Evolutionary conservation across 1,140 invertebrate genomes (phyloP).

Genomic region (Drosophila murphyi): DNA sequence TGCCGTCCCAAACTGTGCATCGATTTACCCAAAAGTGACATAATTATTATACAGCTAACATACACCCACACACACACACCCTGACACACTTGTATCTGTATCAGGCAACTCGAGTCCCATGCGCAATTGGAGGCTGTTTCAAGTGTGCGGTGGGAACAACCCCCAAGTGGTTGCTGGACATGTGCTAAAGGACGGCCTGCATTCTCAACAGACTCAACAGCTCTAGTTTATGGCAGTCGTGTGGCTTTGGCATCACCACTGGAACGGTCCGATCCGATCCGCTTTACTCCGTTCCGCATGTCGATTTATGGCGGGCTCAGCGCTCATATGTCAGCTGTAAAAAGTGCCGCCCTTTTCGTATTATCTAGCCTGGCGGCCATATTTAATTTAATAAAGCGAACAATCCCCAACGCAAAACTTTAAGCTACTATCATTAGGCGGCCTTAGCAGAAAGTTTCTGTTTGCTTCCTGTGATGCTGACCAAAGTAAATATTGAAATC

Average conservation of each 20-base stretch:
- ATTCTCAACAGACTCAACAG: conserved; percentile 15
- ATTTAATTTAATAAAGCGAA: conserved; percentile 77
- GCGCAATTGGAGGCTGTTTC: conserved; percentile 41
- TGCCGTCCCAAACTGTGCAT: conserved; percentile 45
- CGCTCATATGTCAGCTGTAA: conserved; percentile 62
- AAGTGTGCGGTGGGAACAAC: conserved; percentile 27
- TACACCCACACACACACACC: conserved; percentile 12
- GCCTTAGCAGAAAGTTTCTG: conserved; percentile 57
- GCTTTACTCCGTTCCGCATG: neutral
- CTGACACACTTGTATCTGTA: neutral
- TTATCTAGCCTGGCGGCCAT: conserved; percentile 11
- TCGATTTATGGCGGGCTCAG: conserved; percentile 63
- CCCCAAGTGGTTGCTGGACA: conserved; percentile 63
- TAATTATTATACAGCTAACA: conserved; percentile 73
- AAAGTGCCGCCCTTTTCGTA: conserved; percentile 13
- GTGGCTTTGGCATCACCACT: conserved; percentile 47
- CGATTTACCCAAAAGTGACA: conserved; percentile 73
- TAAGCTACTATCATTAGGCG: conserved; percentile 65
- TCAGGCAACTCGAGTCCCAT: conserved; percentile 26
- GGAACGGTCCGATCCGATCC: conserved; percentile 6
- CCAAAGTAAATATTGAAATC: conserved; percentile 79
- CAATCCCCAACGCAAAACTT: conserved; percentile 50
- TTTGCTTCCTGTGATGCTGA: conserved; percentile 19
- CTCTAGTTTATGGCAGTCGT: conserved; percentile 66
- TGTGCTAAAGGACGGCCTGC: conserved; percentile 46